Evolutionary conservation across 2,888 invertebrate species (phyloP).

Genomic region (Calephelis perditalis): DNA sequence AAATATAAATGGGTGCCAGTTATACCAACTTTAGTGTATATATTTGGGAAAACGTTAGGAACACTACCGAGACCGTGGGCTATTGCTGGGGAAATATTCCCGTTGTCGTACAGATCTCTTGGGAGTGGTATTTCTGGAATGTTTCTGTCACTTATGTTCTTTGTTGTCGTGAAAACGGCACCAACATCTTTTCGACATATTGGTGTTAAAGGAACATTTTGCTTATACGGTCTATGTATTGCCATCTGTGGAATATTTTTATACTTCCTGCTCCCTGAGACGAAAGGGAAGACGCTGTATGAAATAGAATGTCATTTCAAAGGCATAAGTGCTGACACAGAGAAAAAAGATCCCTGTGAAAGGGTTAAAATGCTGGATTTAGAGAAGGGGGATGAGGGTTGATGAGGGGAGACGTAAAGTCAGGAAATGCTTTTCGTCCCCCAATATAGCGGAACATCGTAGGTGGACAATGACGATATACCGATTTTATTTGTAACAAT

Average conservation of each 20-base stretch:
- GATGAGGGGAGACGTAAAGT: conserved; percentile 34
- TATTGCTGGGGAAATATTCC: conserved; percentile 84
- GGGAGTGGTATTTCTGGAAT: conserved; percentile 82
- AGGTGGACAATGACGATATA: conserved; percentile 27
- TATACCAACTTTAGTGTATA: conserved; percentile 73
- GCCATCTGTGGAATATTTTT: conserved; percentile 77
- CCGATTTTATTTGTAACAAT: background rate
- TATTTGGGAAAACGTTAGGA: conserved; percentile 78
- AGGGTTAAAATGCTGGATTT: conserved; percentile 60
- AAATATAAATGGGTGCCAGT: conserved; percentile 64
- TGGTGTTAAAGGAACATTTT: conserved; percentile 79
- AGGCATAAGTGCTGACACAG: conserved; percentile 35
- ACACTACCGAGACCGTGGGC: conserved; percentile 84
- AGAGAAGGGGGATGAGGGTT: conserved; percentile 58
- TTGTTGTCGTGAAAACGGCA: conserved; percentile 81
- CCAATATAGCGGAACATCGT: conserved; percentile 38
- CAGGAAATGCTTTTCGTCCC: conserved; percentile 52
- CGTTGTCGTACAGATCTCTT: conserved; percentile 78
- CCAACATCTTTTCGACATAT: conserved; percentile 73
- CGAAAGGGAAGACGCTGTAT: conserved; percentile 81
- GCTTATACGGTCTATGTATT: conserved; percentile 76
- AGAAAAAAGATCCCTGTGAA: conserved; percentile 34
- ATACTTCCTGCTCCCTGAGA: conserved; percentile 81
- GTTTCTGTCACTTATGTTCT: conserved; percentile 80
- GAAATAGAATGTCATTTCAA: conserved; percentile 81